phyloP scores from a whole-genome alignment of 2,113 vertebrate genomes.

The Ammodytes marinus region DNA sequence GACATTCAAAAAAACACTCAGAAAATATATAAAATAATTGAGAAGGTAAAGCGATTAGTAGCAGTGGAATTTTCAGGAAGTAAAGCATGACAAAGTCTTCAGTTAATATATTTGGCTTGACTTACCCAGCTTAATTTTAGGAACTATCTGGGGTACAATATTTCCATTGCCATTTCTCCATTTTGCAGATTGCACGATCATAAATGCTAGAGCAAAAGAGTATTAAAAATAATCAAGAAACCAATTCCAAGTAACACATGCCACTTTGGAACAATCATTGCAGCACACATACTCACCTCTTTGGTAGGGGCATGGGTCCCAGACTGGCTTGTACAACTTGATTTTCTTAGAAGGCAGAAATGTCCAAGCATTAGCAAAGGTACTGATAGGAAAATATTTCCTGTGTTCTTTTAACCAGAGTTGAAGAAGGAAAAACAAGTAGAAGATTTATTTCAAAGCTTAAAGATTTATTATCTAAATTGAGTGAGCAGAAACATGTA shows the following conservation, averaged over 20 bases:
- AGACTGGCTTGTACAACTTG: neutral
- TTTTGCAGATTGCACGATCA: neutral
- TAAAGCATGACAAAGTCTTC: no score
- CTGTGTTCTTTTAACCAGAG: no score
- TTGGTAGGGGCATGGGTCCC: neutral
- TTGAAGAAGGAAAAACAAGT: no score
- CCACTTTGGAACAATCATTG: neutral
- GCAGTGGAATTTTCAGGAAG: neutral
- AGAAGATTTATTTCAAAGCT: no score
- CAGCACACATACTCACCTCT: constrained; percentile 27
- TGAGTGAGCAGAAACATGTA: no score
- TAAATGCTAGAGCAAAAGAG: constrained; percentile 17
- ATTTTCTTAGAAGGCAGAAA: constrained; percentile 33
- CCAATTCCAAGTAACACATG: neutral
- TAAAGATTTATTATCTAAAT: no score
- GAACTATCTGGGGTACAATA: neutral
- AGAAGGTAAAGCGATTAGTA: neutral
- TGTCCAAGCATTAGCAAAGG: no score
- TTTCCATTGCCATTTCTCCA: neutral
- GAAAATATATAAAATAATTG: neutral
- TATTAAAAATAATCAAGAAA: neutral
- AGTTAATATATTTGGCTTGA: neutral
- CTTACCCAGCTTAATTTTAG: constrained; percentile 57
- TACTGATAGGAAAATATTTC: no score
- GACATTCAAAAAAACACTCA: neutral